phyloP scores from a whole-genome alignment of 2,888 invertebrate genomes.

The Drosophila meridiana region DNA sequence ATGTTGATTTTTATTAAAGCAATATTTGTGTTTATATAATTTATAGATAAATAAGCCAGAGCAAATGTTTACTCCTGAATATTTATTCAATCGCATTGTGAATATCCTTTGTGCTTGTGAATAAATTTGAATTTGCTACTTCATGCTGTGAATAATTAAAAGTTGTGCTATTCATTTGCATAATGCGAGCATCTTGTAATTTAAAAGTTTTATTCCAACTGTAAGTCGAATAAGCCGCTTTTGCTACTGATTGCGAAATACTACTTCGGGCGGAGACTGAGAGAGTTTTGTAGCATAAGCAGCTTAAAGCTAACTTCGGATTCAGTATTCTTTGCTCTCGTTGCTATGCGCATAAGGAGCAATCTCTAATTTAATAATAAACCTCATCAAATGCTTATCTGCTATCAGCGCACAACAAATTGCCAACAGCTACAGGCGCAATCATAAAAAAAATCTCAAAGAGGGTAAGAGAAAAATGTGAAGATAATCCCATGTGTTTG shows the following conservation, averaged over 20 bases:
- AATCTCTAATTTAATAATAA: constrained; percentile 70
- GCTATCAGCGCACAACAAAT: constrained; percentile 75
- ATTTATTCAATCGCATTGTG: background rate
- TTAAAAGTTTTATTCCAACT: constrained; percentile 22
- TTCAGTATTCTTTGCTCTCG: constrained; percentile 8
- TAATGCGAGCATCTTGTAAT: constrained; percentile 1
- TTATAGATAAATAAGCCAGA: background rate
- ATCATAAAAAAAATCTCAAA: constrained; percentile 30
- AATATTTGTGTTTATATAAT: background rate
- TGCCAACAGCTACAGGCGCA: constrained; percentile 60
- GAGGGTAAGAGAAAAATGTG: constrained; percentile 30
- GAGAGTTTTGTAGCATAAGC: constrained; percentile 55
- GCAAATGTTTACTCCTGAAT: background rate
- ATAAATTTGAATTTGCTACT: constrained; percentile 3
- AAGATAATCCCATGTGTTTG: constrained; percentile 63
- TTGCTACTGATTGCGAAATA: constrained; percentile 50
- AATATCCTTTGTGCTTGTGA: background rate
- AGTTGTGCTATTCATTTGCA: constrained; percentile 9
- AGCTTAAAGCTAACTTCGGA: constrained; percentile 52
- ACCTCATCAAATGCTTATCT: constrained; percentile 80
- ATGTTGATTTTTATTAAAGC: background rate
- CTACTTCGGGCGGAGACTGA: background rate
- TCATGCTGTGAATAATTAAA: constrained; percentile 14
- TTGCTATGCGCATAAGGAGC: constrained; percentile 34
- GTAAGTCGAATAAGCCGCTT: constrained; percentile 53